Conservation (phyloP, 64 coral and sea anemone genomes). For the Acropora yongei region DNA sequence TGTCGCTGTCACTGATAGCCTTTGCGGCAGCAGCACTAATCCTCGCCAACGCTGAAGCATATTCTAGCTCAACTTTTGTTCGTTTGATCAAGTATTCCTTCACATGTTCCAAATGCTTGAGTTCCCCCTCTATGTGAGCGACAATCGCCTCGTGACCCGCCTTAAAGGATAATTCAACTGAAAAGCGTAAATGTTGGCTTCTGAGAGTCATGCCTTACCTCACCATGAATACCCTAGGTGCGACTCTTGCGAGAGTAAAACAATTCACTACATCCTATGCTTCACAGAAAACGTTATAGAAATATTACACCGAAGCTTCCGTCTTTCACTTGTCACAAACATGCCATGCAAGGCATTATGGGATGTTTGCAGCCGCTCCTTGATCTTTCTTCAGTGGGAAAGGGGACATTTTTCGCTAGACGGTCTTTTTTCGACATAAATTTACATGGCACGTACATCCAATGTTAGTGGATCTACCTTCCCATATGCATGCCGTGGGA, state of each 20-base stretch:
- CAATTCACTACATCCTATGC: constrained; percentile 25
- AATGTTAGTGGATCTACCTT: too few species aligned
- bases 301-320: constrained; percentile 7
- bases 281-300: too few species aligned
- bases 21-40: constrained; percentile 70
- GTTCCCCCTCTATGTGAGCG: constrained; percentile 74
- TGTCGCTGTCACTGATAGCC: constrained; percentile 62
- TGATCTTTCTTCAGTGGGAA: not conserved
- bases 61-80: constrained; percentile 82
- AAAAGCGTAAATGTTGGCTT: constrained; percentile 56
- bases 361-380: constrained; percentile 44
- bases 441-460: not conserved
- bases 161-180: constrained; percentile 77
- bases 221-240: not conserved
- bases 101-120: constrained; percentile 82
- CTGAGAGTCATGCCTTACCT: constrained; percentile 16
- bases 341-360: not conserved
- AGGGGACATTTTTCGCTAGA: too few species aligned
- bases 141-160: constrained; percentile 87
- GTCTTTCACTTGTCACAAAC: not conserved
- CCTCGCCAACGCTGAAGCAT: constrained; percentile 78
- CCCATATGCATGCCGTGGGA: too few species aligned
- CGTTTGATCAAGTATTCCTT: constrained; percentile 69
- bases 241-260: constrained; percentile 1
- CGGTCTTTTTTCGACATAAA: not conserved